These are phyloP conservation scores for Cremastobaeus sp. DNA, from an alignment of 2,888 invertebrate genomes.

Conservation along the genomic window DNA sequence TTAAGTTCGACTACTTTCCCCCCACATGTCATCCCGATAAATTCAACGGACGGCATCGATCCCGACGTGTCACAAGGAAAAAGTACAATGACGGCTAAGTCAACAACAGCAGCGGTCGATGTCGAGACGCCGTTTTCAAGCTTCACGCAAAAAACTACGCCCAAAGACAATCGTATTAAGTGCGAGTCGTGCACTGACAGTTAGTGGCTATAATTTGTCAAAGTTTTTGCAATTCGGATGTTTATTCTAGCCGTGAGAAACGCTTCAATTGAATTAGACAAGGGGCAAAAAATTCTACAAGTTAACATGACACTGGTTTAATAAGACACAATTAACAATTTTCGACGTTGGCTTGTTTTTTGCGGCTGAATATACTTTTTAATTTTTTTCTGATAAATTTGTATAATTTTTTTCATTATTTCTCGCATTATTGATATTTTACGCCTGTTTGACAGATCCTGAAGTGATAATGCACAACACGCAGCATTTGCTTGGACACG, in stretches of 20 bases:
- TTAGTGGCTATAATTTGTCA: slow-evolving; percentile 32
- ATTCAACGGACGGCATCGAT: slow-evolving; percentile 53
- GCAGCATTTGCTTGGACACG: slow-evolving; percentile 26
- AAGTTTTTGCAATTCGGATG: slow-evolving; percentile 8
- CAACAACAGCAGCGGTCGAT: slow-evolving; percentile 27
- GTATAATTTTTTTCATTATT: no score
- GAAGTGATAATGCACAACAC: slow-evolving; percentile 38
- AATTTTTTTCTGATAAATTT: not conserved
- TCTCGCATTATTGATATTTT: no score
- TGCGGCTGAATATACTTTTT: not conserved
- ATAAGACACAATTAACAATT: no score
- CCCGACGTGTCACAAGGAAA: slow-evolving; percentile 17
- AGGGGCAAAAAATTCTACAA: slow-evolving; percentile 21
- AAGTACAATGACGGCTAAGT: slow-evolving; percentile 6
- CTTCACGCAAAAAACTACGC: slow-evolving; percentile 20
- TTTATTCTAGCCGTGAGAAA: slow-evolving; percentile 9
- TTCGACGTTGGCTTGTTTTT: no score
- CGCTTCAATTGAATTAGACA: slow-evolving; percentile 31
- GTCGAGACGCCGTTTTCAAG: slow-evolving; percentile 43
- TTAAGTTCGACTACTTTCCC: slow-evolving; percentile 12
- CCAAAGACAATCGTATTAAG: slow-evolving; percentile 23
- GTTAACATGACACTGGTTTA: no score
- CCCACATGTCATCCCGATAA: slow-evolving; percentile 38
- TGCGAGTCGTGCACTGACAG: slow-evolving; percentile 44
- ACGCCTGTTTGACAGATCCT: slow-evolving; percentile 27